A percentile compares a stretch with the other conserved stretches of the same genome.
phyloP scores from a whole-genome alignment of 2,113 vertebrate genomes.

The Sapajus apella region DNA sequence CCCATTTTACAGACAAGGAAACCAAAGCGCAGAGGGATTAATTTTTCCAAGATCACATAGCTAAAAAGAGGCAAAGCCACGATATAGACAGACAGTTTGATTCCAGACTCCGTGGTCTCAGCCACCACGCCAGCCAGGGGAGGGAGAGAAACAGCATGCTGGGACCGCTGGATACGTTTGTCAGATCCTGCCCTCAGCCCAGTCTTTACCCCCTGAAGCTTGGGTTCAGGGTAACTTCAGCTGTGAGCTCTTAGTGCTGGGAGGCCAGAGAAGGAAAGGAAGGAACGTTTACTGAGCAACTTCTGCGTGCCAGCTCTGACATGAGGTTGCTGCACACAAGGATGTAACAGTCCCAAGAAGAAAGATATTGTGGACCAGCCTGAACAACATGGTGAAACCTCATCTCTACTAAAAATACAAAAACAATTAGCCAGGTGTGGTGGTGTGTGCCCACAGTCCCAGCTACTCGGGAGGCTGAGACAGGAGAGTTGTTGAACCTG shows the following conservation, averaged over 20 bases:
- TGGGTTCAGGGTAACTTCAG: neutral
- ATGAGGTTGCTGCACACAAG: rapidly evolving
- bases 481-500: too few relatives aligned
- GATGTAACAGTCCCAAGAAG: rapidly evolving
- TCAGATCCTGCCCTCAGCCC: neutral
- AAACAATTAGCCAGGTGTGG: too few relatives aligned
- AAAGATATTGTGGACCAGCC: too few relatives aligned
- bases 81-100: too few relatives aligned
- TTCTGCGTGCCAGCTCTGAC: rapidly evolving
- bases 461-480: too few relatives aligned
- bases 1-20: neutral
- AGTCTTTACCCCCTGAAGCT: neutral
- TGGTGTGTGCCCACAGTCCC: too few relatives aligned
- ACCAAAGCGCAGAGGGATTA: neutral
- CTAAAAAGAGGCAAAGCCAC: neutral
- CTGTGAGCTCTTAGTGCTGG: too few relatives aligned
- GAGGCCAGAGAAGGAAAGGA: neutral
- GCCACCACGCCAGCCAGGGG: neutral
- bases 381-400: too few relatives aligned
- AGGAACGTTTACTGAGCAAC: rapidly evolving
- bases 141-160: neutral
- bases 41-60: neutral
- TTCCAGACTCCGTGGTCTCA: neutral
- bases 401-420: too few relatives aligned
- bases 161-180: neutral